phyloP scores from a whole-genome alignment of 2,888 invertebrate genomes.

The Isotomurus palustris region DNA sequence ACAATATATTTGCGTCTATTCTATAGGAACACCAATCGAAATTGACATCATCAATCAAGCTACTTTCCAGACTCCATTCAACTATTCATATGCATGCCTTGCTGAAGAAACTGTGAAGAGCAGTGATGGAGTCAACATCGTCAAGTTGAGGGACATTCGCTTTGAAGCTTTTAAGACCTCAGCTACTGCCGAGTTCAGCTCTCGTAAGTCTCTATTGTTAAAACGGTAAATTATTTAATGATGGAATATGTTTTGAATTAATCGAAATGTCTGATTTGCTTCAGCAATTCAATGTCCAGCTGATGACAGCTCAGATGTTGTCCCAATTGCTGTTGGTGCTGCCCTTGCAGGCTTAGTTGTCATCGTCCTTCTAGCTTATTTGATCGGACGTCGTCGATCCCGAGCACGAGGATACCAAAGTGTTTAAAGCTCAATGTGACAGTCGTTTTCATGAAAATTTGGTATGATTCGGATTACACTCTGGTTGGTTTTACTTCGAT shows the following conservation, averaged over 20 bases:
- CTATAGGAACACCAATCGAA: conserved; percentile 49
- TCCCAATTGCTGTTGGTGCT: conserved; percentile 95
- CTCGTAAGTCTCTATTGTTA: conserved; percentile 54
- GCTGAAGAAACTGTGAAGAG: conserved; percentile 59
- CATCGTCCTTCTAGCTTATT: conserved; percentile 85
- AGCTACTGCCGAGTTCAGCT: conserved; percentile 55
- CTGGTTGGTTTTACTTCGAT: too few species aligned
- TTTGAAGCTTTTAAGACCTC: conserved; percentile 64
- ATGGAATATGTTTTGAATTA: neutral
- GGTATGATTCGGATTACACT: too few species aligned
- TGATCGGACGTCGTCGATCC: conserved; percentile 81
- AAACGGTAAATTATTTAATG: neutral
- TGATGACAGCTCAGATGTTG: conserved; percentile 75
- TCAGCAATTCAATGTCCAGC: conserved; percentile 69
- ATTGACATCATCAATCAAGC: conserved; percentile 51
- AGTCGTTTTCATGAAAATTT: too few species aligned
- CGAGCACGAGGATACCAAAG: conserved; percentile 81
- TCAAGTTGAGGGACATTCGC: conserved; percentile 63
- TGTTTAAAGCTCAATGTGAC: conserved; percentile 65
- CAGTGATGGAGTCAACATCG: conserved; percentile 52
- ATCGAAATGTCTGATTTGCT: conserved; percentile 40
- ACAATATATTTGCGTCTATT: too few species aligned
- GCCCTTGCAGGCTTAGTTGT: conserved; percentile 83
- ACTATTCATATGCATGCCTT: conserved; percentile 69
- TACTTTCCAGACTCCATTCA: conserved; percentile 59